Conservation (phyloP, 2,797 vertebrate species). For the Acanthurus lineatus region DNA sequence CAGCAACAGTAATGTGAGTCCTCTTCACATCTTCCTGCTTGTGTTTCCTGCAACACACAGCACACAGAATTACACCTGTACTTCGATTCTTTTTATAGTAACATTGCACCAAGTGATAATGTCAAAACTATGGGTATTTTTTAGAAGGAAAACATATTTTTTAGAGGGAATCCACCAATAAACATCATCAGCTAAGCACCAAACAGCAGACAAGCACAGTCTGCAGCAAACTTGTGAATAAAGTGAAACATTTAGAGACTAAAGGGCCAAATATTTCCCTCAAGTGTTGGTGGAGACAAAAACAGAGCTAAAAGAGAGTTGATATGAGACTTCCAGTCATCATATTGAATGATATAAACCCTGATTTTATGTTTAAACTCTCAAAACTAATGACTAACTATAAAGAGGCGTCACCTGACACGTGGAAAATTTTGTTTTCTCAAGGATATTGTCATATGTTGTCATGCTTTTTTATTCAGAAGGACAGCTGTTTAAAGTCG, state of each 20-base stretch:
- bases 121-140: background rate
- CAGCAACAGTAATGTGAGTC: slow-evolving; percentile 64
- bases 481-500: background rate
- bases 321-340: background rate
- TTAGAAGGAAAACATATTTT: background rate
- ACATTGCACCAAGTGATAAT: background rate
- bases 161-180: background rate
- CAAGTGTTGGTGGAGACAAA: background rate
- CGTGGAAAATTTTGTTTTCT: too few species aligned
- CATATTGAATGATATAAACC: too few species aligned
- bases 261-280: background rate
- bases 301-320: background rate
- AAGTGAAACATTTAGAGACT: background rate
- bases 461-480: background rate
- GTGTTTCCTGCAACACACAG: background rate
- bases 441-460: too few species aligned
- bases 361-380: too few species aligned
- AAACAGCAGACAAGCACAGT: background rate
- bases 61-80: background rate
- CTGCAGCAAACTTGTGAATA: background rate
- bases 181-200: background rate
- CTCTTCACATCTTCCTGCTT: background rate
- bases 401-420: too few species aligned
- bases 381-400: too few species aligned
- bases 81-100: background rate